Conservation (phyloP, 1,140 invertebrate genomes). For the Phthorimaea operculella region DNA sequence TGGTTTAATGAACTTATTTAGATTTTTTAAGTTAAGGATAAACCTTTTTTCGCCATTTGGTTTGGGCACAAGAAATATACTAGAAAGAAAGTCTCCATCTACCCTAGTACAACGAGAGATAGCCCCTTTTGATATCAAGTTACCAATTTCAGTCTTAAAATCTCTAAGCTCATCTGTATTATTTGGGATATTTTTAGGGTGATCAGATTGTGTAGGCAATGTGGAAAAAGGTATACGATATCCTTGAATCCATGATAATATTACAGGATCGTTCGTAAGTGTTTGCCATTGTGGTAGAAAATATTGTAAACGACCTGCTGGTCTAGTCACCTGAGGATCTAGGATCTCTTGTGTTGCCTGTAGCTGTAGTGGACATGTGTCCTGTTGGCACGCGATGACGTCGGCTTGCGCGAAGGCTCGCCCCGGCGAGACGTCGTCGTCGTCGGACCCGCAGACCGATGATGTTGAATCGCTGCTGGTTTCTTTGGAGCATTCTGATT, state of each 20-base stretch:
- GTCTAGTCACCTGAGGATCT: background rate
- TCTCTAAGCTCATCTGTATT: too few species aligned
- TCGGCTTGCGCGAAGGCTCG: background rate
- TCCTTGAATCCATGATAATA: background rate
- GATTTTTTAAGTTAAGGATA: too few species aligned
- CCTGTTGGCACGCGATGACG: background rate
- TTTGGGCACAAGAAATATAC: too few species aligned
- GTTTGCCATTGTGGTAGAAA: background rate
- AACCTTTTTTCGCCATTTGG: too few species aligned
- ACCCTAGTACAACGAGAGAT: too few species aligned
- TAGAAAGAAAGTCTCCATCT: too few species aligned
- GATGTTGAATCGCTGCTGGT: background rate
- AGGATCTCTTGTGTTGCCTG: slow-evolving; percentile 1
- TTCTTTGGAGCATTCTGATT: background rate
- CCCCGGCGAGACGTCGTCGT: background rate
- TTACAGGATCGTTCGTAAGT: background rate
- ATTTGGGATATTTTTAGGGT: too few species aligned
- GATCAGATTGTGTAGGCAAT: too few species aligned
- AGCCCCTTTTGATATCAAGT: too few species aligned
- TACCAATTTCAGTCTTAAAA: too few species aligned
- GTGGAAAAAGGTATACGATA: background rate
- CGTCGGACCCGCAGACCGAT: background rate
- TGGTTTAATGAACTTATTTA: too few species aligned
- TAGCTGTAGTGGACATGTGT: background rate
- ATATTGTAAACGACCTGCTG: slow-evolving; percentile 1